These are phyloP conservation scores for Drosophila dives DNA, from an alignment of 2,888 invertebrate genomes.

Conservation along the genomic window DNA sequence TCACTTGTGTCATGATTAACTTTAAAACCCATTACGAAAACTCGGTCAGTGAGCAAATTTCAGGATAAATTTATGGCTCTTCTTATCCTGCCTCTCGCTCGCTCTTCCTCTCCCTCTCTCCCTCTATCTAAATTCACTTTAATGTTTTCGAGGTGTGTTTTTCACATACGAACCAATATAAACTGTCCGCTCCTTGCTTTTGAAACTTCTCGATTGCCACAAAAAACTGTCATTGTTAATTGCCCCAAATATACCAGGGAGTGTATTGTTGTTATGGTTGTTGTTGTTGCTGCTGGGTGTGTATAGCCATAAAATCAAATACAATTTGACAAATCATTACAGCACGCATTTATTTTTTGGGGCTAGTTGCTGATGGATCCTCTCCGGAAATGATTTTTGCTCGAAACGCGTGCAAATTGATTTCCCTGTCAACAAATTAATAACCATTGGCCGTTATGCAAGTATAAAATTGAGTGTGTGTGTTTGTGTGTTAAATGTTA, in stretches of 20 bases:
- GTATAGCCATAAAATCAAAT: slow-evolving; percentile 56
- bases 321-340: slow-evolving; percentile 62
- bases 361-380: slow-evolving; percentile 29
- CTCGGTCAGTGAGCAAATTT: slow-evolving; percentile 14
- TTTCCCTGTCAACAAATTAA: slow-evolving; percentile 67
- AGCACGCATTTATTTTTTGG: slow-evolving; percentile 40
- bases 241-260: slow-evolving; percentile 69
- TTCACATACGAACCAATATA: slow-evolving; percentile 4
- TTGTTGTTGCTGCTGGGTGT: slow-evolving; percentile 33
- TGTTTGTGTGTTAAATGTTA: slow-evolving; percentile 42
- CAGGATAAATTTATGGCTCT: slow-evolving; percentile 34
- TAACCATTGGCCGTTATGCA: slow-evolving; percentile 63
- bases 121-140: slow-evolving; percentile 20
- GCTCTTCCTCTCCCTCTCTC: background rate
- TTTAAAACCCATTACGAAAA: slow-evolving; percentile 1
- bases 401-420: slow-evolving; percentile 57
- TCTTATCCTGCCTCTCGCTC: slow-evolving; percentile 19
- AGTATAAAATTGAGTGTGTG: slow-evolving; percentile 52
- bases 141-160: slow-evolving; percentile 48
- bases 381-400: slow-evolving; percentile 40
- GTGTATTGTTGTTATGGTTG: slow-evolving; percentile 12
- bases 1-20: slow-evolving; percentile 12
- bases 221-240: slow-evolving; percentile 79
- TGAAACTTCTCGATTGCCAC: slow-evolving; percentile 54
- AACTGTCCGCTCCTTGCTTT: slow-evolving; percentile 3